phyloP scores from a whole-genome alignment of 2,888 invertebrate genomes.

The Sesamia inferens region DNA sequence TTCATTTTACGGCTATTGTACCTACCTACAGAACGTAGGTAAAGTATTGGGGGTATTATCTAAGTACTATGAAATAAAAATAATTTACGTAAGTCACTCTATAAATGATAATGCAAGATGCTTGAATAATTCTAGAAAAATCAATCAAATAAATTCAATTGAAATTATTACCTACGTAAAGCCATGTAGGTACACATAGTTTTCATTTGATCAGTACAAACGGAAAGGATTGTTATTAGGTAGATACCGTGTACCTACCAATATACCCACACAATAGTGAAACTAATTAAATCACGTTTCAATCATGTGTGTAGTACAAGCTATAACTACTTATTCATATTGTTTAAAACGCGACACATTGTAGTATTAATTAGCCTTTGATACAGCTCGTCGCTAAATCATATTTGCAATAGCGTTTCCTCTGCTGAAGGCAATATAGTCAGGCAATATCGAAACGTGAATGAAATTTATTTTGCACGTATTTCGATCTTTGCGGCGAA shows the following conservation, averaged over 20 bases:
- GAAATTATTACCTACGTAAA: not conserved
- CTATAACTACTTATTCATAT: slow-evolving; percentile 1
- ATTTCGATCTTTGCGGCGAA: slow-evolving; percentile 64
- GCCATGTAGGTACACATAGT: not conserved
- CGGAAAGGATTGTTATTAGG: slow-evolving; percentile 25
- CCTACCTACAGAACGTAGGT: not conserved
- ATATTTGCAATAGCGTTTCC: slow-evolving; percentile 81
- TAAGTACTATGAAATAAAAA: not conserved
- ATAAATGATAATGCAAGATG: too few species aligned
- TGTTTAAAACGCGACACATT: slow-evolving; percentile 60
- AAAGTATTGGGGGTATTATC: not conserved
- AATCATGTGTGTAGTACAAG: not conserved
- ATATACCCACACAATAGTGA: slow-evolving; percentile 29
- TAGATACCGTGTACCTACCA: not conserved
- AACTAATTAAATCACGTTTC: slow-evolving; percentile 39
- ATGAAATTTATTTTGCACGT: slow-evolving; percentile 76
- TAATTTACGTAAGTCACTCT: not conserved
- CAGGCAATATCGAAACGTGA: slow-evolving; percentile 79
- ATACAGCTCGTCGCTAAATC: slow-evolving; percentile 82
- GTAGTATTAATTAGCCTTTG: slow-evolving; percentile 81
- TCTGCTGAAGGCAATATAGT: slow-evolving; percentile 79
- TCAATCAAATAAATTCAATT: not conserved
- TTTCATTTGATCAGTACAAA: slow-evolving; percentile 6
- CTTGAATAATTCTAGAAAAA: not conserved
- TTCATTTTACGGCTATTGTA: not conserved